phyloP scores from a whole-genome alignment of 2,113 vertebrate genomes.

The Balaeniceps rex region DNA sequence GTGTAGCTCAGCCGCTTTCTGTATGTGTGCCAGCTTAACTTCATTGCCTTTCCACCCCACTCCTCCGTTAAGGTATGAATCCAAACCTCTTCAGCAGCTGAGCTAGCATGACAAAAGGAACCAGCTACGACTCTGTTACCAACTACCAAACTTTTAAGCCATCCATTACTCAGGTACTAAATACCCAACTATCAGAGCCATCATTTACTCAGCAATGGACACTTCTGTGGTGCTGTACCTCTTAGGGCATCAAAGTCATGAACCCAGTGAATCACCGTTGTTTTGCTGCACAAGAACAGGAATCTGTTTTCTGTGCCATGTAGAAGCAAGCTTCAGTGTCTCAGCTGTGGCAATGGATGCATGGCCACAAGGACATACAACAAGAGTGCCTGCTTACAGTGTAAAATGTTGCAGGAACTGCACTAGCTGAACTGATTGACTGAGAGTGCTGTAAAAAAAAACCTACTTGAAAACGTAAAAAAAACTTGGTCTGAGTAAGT shows the following conservation, averaged over 20 bases:
- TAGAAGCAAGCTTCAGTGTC: not conserved
- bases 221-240: not conserved
- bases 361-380: not conserved
- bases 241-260: not conserved
- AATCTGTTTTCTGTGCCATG: not conserved
- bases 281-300: not conserved
- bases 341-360: not conserved
- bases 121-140: not conserved
- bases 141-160: not conserved
- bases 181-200: not conserved
- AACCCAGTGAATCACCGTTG: not conserved
- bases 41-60: accelerated
- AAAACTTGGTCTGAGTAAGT: not conserved
- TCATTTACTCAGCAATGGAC: not conserved
- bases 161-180: not conserved
- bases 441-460: not conserved
- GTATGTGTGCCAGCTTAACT: not conserved
- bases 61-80: not conserved
- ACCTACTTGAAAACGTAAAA: not conserved
- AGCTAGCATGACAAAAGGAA: not conserved
- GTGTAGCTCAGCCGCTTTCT: not conserved
- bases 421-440: not conserved
- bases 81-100: not conserved
- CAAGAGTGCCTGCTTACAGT: not conserved
- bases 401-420: not conserved